phyloP scores from a whole-genome alignment of 2,888 invertebrate genomes.

The Orgyia antiqua region DNA sequence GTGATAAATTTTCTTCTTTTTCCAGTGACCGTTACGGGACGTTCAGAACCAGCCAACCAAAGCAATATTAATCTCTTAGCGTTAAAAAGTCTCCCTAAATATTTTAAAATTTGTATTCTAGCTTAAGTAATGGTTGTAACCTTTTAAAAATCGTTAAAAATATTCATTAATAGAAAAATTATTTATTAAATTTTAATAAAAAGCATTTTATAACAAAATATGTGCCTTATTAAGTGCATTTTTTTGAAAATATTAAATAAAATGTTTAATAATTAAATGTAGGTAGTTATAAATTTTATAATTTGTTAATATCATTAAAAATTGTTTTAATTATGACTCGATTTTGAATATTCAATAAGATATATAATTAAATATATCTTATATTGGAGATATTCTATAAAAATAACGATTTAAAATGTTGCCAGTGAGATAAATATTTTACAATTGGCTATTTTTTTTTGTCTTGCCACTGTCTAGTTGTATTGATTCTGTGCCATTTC shows the following conservation, averaged over 20 bases:
- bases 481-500: slow-evolving; percentile 28
- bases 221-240: slow-evolving; percentile 30
- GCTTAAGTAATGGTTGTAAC: slow-evolving; percentile 25
- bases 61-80: slow-evolving; percentile 43
- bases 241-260: no score
- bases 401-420: not conserved
- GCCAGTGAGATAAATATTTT: slow-evolving; percentile 4
- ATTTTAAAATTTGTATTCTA: slow-evolving; percentile 33
- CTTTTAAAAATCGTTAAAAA: slow-evolving; percentile 8
- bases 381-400: slow-evolving; percentile 21
- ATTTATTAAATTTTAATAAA: slow-evolving; percentile 18
- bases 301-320: slow-evolving; percentile 9
- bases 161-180: slow-evolving; percentile 11
- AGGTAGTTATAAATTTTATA: slow-evolving; percentile 16
- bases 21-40: slow-evolving; percentile 44
- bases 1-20: no score
- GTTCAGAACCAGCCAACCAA: slow-evolving; percentile 43
- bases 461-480: slow-evolving; percentile 25
- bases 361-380: slow-evolving; percentile 27
- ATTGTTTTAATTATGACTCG: not conserved
- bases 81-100: slow-evolving; percentile 38
- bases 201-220: slow-evolving; percentile 24
- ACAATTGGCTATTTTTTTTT: slow-evolving; percentile 3
- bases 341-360: slow-evolving; percentile 22
- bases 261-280: slow-evolving; percentile 1